A percentile compares a stretch with the other conserved stretches of the same genome.
phyloP scores from a whole-genome alignment of 2,888 invertebrate genomes.

The Leptinotarsa tumamoca region DNA sequence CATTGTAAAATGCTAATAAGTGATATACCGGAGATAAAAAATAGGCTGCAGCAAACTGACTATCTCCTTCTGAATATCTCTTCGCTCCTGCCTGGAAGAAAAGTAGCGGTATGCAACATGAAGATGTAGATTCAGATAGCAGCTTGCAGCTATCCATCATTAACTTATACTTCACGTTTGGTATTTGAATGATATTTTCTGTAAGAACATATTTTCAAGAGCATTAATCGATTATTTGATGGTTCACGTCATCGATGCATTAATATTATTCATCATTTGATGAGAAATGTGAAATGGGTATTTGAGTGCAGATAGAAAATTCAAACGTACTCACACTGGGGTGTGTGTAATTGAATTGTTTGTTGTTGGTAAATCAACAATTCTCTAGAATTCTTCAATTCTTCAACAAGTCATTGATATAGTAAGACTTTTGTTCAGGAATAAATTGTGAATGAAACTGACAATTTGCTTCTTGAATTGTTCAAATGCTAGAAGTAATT shows the following conservation, averaged over 20 bases:
- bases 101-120: conserved; percentile 28
- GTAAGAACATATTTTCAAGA: conserved; percentile 5
- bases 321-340: too few relatives aligned
- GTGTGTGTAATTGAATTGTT: too few relatives aligned
- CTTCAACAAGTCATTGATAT: too few relatives aligned
- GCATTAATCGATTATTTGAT: background rate
- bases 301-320: background rate
- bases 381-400: too few relatives aligned
- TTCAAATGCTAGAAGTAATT: too few relatives aligned
- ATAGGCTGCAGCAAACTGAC: conserved; percentile 20
- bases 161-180: background rate
- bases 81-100: conserved; percentile 25
- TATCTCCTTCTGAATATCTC: conserved; percentile 29
- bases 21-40: conserved; percentile 35
- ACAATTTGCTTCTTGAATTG: too few relatives aligned
- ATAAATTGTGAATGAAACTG: too few relatives aligned
- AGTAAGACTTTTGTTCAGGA: too few relatives aligned
- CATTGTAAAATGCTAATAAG: conserved; percentile 37
- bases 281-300: background rate
- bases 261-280: background rate
- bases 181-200: conserved; percentile 11
- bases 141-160: conserved; percentile 27
- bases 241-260: background rate
- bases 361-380: too few relatives aligned
- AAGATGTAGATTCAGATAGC: conserved; percentile 31